A percentile compares a stretch with the other conserved stretches of the same genome.
These are phyloP conservation scores for Toxotes chatareus DNA, from an alignment of 2,113 vertebrate species.

Conservation along the genomic window DNA sequence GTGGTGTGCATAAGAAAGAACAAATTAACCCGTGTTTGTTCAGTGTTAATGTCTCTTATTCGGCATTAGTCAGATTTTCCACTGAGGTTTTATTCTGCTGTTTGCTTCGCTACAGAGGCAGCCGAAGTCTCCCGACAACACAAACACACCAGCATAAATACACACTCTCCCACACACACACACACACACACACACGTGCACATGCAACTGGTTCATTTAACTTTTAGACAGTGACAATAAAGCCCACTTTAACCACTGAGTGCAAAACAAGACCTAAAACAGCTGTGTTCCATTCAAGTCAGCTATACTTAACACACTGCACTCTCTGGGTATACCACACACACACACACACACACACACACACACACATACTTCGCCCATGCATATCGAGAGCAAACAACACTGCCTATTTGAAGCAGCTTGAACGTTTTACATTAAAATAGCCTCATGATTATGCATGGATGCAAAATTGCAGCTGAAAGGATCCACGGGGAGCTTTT, in stretches of 20 bases:
- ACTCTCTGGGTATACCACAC: constrained; percentile 19
- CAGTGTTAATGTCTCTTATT: not conserved
- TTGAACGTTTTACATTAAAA: constrained; percentile 59
- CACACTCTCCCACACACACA: not conserved
- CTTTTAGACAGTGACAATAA: constrained; percentile 19
- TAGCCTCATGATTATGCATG: constrained; percentile 59
- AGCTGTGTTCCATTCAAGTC: constrained; percentile 54
- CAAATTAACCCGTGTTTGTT: not conserved
- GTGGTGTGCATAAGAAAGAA: not conserved
- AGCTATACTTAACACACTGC: constrained; percentile 35
- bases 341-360: constrained; percentile 28
- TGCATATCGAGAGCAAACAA: constrained; percentile 50
- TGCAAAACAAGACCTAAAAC: constrained; percentile 44
- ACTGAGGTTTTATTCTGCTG: constrained; percentile 10
- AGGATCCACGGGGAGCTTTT: constrained; percentile 31
- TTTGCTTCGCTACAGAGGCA: constrained; percentile 16
- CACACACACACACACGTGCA: constrained; percentile 9
- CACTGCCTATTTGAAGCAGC: constrained; percentile 35
- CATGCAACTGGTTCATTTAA: constrained; percentile 43
- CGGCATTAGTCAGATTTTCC: not conserved
- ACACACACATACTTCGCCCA: constrained; percentile 27
- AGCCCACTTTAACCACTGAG: constrained; percentile 40
- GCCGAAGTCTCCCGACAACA: not conserved
- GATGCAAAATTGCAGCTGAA: constrained; percentile 42
- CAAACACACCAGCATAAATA: not conserved